Evolutionary conservation across 2,888 invertebrate genomes (phyloP).

Genomic region (Agrochola lota): DNA sequence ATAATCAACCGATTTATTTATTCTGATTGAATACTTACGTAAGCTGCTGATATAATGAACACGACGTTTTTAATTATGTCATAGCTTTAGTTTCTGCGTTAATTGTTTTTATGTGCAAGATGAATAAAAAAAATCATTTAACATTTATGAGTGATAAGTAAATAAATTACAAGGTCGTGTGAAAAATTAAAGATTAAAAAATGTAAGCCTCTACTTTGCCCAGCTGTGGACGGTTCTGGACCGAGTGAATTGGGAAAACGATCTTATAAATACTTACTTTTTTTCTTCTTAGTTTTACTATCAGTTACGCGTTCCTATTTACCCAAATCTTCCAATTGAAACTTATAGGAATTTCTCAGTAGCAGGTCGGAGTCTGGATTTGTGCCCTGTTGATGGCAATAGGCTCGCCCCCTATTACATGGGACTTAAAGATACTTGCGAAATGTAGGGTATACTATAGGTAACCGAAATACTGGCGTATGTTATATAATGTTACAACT

Average conservation of each 20-base stretch:
- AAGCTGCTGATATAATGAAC: conserved; percentile 15
- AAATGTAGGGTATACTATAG: not conserved
- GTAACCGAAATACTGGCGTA: not conserved
- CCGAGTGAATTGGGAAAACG: not conserved
- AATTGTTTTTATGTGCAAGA: conserved; percentile 4
- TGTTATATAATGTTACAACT: not conserved
- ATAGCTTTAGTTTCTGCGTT: not conserved
- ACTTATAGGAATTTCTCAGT: not conserved
- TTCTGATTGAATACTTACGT: conserved; percentile 36
- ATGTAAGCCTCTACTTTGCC: not conserved
- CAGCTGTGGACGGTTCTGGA: too few relatives aligned
- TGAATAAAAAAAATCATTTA: not conserved
- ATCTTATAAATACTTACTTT: not conserved
- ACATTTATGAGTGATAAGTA: not conserved
- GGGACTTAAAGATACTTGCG: not conserved
- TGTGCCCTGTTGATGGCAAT: not conserved
- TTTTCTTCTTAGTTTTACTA: rapidly evolving
- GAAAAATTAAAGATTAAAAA: too few relatives aligned
- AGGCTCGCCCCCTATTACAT: not conserved
- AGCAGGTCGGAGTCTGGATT: not conserved
- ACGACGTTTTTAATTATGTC: not conserved
- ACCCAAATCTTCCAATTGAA: too few relatives aligned
- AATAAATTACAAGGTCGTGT: too few relatives aligned
- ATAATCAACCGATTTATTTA: conserved; percentile 39
- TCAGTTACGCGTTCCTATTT: not conserved